Evolutionary conservation across 2,113 vertebrate genomes (phyloP), one percentile per base, ranked within the genome.

Genomic region (Dipodomys merriami): DNA sequence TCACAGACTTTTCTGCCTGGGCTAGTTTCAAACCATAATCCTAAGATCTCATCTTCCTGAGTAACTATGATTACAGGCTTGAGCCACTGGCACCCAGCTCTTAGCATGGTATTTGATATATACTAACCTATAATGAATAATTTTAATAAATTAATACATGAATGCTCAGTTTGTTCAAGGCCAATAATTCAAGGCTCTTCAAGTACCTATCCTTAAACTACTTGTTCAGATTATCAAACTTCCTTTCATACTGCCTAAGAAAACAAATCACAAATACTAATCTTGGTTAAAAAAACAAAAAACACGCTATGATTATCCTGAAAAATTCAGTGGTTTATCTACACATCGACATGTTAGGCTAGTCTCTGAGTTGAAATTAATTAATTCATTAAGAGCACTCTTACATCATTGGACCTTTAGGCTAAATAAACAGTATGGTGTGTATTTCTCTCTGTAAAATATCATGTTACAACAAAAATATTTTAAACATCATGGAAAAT

Each of bases 301-400:
- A 88, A 57, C 80, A 73, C n/a, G 87, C 69, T 62, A 8, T 64
- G 62, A 20, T 81, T 44, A 88, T 81, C 22, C 67, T 86, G 6
- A 79, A 92, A 79, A 72, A 25, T 25, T 4, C 62, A 87, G 10
- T 19, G 35, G n/a, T 80, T 80, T 92, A 11, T 49, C 57, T 67
- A 64, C 29, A 67, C 5, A 86, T 8, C 39, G 16, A 2, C 12
- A 91, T 46, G 10, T n/a, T 46, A 39, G 12, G 72, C 5, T 92
- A 87, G 27, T 39, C 25, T 80, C 57, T 46, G 82, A 88, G 78
- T 13, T 88, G 53, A 76, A 96, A 92, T 71, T 83, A 88, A 90
- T 29, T 62, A 88, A 90, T 29, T 62, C 5, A 19, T 62, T 64
- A 68, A 90, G 30, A 10, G 33, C 29, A 90, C 29, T 93, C 62